Evolutionary conservation across 2,113 vertebrate species (phyloP).

Genomic region (Equus przewalskii): DNA sequence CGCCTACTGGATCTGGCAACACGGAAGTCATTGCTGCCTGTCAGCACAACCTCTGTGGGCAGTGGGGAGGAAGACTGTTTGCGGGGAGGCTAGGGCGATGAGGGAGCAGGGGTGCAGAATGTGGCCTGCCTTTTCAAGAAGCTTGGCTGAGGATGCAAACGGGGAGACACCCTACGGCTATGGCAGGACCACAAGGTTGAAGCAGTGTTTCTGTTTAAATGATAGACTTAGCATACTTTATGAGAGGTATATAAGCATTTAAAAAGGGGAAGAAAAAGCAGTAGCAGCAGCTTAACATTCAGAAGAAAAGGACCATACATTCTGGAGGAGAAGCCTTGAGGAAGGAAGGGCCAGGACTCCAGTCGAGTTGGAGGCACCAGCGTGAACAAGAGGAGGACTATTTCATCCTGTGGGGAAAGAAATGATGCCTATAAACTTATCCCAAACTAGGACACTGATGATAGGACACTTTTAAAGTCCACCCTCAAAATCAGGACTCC

Average conservation of each 20-base stretch:
- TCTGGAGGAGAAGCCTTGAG: background rate
- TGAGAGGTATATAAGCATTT: background rate
- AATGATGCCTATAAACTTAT: background rate
- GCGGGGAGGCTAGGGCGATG: accelerated
- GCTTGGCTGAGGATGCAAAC: background rate
- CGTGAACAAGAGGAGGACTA: no score
- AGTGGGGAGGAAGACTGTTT: no score
- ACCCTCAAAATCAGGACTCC: background rate
- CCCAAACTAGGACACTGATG: no score
- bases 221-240: accelerated
- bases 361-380: background rate
- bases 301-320: background rate
- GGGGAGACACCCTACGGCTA: background rate
- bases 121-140: background rate
- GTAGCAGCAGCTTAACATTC: background rate
- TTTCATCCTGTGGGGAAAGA: accelerated
- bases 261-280: background rate
- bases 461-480: no score
- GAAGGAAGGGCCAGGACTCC: background rate
- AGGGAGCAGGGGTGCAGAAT: background rate
- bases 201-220: no score
- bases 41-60: accelerated
- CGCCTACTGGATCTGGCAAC: accelerated
- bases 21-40: background rate
- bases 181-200: background rate